These are phyloP conservation scores for Caradrina kadenii DNA, from an alignment of 2,888 invertebrate species.

Conservation along the genomic window DNA sequence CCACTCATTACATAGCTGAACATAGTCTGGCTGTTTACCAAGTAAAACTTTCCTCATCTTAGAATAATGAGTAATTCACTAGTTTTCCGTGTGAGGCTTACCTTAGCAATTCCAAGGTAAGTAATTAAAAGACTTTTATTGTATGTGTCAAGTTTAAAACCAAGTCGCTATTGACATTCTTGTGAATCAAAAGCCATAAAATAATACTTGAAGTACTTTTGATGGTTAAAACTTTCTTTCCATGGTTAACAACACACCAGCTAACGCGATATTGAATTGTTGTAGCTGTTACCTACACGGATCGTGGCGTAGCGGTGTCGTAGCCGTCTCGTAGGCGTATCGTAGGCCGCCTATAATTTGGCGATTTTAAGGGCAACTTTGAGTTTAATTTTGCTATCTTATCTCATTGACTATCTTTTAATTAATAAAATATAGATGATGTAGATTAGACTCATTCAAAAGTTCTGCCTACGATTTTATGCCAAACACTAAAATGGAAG, in stretches of 20 bases:
- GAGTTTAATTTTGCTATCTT: not conserved
- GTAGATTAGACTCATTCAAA: not conserved
- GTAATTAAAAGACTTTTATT: conserved; percentile 13
- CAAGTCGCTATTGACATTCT: not conserved
- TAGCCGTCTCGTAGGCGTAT: not conserved
- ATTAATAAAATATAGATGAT: not conserved
- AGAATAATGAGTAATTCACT: conserved; percentile 13
- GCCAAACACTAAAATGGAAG: not conserved
- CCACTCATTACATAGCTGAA: not conserved
- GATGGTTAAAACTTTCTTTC: not conserved
- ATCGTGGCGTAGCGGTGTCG: not conserved
- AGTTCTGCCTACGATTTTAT: not conserved
- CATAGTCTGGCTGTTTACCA: not conserved
- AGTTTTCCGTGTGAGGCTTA: conserved; percentile 24
- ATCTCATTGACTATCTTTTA: not conserved
- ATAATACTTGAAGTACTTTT: not conserved
- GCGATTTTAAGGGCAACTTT: not conserved
- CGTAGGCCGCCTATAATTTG: not conserved
- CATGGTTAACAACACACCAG: not conserved
- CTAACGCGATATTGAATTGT: not conserved
- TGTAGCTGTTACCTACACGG: not conserved
- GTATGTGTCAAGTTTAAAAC: conserved; percentile 7
- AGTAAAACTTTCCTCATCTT: conserved; percentile 30
- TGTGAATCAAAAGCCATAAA: not conserved
- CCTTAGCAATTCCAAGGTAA: conserved; percentile 21